Evolutionary conservation across 1,140 invertebrate genomes (phyloP).

Genomic region (Drosophila sp.): DNA sequence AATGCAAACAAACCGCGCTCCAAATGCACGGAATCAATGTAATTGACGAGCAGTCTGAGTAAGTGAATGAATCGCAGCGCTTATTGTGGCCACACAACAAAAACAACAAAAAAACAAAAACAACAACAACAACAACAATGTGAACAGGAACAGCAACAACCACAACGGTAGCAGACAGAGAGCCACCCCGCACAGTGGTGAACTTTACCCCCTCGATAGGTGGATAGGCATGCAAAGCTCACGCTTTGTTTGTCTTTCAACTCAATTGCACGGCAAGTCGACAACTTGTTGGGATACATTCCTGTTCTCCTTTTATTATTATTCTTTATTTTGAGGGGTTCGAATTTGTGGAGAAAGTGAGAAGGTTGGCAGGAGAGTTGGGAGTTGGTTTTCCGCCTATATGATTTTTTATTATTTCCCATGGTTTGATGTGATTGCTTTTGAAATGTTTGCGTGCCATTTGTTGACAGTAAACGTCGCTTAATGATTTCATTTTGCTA

Average conservation of each 20-base stretch:
- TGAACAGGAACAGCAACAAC: conserved; percentile 1
- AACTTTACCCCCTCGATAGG: conserved; percentile 6
- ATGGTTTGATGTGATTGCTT: conserved; percentile 66
- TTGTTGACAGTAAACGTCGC: conserved; percentile 75
- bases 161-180: neutral
- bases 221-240: conserved; percentile 49
- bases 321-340: conserved; percentile 17
- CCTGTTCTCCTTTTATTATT: neutral
- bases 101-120: conserved; percentile 18
- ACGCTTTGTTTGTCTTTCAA: conserved; percentile 74
- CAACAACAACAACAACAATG: conserved; percentile 31
- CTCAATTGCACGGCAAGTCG: conserved; percentile 73
- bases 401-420: conserved; percentile 70
- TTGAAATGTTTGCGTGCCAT: conserved; percentile 76
- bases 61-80: conserved; percentile 63
- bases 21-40: conserved; percentile 65
- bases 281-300: conserved; percentile 37
- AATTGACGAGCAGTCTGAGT: conserved; percentile 72
- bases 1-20: conserved; percentile 54
- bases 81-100: conserved; percentile 62
- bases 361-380: neutral
- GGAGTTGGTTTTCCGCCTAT: conserved; percentile 46
- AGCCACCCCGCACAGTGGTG: neutral
- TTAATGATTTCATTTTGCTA: conserved; percentile 76
- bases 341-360: neutral